Base-by-base conservation (phyloP, 2,113 vertebrate species). In the Malurus alboscapulatus region DNA sequence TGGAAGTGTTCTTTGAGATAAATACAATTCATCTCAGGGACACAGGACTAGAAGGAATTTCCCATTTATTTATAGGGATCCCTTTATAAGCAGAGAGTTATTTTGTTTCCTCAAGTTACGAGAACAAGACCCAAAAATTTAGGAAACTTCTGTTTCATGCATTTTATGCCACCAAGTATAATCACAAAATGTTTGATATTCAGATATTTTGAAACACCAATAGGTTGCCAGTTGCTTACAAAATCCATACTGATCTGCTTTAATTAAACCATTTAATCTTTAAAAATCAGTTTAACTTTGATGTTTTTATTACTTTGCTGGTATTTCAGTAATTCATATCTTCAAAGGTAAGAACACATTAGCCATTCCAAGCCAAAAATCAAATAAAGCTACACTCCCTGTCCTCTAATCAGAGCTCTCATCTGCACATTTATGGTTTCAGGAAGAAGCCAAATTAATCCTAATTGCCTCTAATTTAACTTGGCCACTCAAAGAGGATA, bases 311-410 rank as follows among this genome's bases (percentile, higher is more conserved):
- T 94, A 92, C 90, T 94, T 93, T 88, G 58, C 67, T 89, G 36
- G 84, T 58, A 87, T 80, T 92, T 88, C 54, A 83, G 75, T 88
- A 83, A 90, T 88, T 93, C 79, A 86, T 7, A 67, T 77, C 82
- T 94, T 96, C 93, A 95, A 96, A 96, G 71, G 74, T 90, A 94
- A 91, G 94, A 91, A 92, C 67, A 57, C 11, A 85, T 93, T 71
- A 92, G 55, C 84, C 59, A 88, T 90, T 94, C 78, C 85, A 92
- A 94, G 87, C 24, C 44, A 80, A 83, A 90, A 94, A 91, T 80
- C 67, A 51, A 92, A 80, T 91, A 93, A 91, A 93, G 21, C 40
- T 83, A 67, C 55, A 29, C 48, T 84, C 47, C 38, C 12, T 79
- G 40, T 76, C 92, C 74, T 63, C 79, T 84, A 74, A 93, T 81